Conservation (phyloP, 2,797 vertebrate species). For the Meriones psammophilus region DNA sequence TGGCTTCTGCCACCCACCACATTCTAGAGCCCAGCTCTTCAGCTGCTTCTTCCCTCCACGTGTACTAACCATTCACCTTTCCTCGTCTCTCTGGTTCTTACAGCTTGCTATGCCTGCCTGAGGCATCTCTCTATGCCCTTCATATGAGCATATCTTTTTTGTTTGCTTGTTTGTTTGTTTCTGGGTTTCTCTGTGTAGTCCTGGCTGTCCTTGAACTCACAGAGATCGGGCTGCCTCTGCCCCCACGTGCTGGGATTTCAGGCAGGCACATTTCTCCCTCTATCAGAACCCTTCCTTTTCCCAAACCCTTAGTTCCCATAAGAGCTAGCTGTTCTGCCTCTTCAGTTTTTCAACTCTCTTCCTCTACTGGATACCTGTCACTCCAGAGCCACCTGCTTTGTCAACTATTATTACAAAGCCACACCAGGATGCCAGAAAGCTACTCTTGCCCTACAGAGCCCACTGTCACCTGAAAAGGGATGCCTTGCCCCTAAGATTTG, state of each 20-base stretch:
- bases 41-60: not conserved
- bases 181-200: too few relatives aligned
- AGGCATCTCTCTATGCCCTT: not conserved
- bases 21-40: not conserved
- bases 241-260: too few relatives aligned
- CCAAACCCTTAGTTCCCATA: not conserved
- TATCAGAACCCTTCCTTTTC: not conserved
- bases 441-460: not conserved
- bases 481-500: too few relatives aligned
- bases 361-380: not conserved
- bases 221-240: too few relatives aligned
- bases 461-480: not conserved
- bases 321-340: not conserved
- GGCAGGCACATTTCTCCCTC: not conserved
- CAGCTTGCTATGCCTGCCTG: not conserved
- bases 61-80: not conserved
- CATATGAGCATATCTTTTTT: not conserved
- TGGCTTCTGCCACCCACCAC: not conserved
- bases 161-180: too few relatives aligned
- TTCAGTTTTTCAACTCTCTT: not conserved
- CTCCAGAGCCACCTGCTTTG: not conserved
- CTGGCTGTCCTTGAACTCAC: too few relatives aligned
- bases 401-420: not conserved
- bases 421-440: not conserved
- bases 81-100: not conserved